Evolutionary conservation across 2,888 invertebrate genomes (phyloP).

Genomic region (Serripes groenlandicus): DNA sequence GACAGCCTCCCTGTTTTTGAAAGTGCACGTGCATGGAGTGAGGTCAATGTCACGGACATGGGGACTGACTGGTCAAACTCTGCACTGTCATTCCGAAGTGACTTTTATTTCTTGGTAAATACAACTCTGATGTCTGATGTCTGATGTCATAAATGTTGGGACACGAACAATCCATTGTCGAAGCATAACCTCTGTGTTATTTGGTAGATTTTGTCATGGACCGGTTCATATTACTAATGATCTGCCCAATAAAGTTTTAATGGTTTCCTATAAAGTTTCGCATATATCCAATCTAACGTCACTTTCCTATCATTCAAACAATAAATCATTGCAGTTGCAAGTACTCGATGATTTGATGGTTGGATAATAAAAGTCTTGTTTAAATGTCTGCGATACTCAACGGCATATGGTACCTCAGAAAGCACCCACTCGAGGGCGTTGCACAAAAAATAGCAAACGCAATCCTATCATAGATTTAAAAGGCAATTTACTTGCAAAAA

Average conservation of each 20-base stretch:
- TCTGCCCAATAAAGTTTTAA: constrained; percentile 20
- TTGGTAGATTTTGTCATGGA: too few species aligned
- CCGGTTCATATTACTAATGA: constrained; percentile 24
- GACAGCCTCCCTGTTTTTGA: too few species aligned
- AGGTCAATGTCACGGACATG: too few species aligned
- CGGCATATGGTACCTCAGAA: constrained; percentile 29
- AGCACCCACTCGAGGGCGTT: neutral
- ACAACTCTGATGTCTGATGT: too few species aligned
- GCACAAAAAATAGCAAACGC: neutral
- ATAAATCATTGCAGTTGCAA: constrained; percentile 26
- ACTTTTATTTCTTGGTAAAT: too few species aligned
- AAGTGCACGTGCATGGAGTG: too few species aligned
- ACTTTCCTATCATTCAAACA: constrained; percentile 10
- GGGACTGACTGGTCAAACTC: too few species aligned
- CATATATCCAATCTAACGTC: constrained; percentile 19
- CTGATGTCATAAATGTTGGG: too few species aligned
- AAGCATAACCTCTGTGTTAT: too few species aligned
- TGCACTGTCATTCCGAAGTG: too few species aligned
- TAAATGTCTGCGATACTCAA: neutral
- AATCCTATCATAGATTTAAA: constrained; percentile 24
- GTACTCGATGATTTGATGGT: neutral
- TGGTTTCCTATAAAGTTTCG: constrained; percentile 14
- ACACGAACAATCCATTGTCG: too few species aligned
- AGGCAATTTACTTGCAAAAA: constrained; percentile 27
- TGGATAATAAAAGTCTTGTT: constrained; percentile 18